Percentiles rank a stretch among this genome's conserved stretches.
phyloP scores from a whole-genome alignment of 2,113 vertebrate genomes.

The Brachypodius melanocephalos region DNA sequence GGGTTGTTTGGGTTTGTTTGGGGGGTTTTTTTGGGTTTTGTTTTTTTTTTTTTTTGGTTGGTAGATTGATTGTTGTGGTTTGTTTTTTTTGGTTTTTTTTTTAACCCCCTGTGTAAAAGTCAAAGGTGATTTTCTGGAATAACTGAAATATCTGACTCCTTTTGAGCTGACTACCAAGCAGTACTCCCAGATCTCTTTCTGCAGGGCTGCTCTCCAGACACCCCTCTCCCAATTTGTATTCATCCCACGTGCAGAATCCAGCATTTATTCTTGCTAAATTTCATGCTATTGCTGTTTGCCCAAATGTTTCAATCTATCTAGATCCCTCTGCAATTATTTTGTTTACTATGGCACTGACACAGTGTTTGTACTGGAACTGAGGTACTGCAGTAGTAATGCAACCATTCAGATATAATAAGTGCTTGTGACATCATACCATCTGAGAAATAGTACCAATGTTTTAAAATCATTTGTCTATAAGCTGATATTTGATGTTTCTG shows the following conservation, averaged over 20 bases:
- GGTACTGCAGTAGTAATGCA: not conserved
- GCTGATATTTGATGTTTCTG: not conserved
- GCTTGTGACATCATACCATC: not conserved
- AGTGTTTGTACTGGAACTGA: not conserved
- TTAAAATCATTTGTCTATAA: not conserved
- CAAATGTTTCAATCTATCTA: not conserved
- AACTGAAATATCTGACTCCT: not conserved
- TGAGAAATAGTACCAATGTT: not conserved
- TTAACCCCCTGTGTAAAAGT: not conserved
- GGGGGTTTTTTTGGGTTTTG: no score
- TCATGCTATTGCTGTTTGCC: not conserved
- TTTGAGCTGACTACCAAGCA: fast-evolving
- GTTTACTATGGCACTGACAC: not conserved
- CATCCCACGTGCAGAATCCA: not conserved
- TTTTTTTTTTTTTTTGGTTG: no score
- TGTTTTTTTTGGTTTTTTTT: not conserved
- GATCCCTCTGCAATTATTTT: not conserved
- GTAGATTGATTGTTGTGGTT: not conserved
- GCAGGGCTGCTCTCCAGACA: not conserved
- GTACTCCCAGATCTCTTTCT: not conserved
- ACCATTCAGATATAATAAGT: not conserved
- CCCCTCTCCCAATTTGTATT: not conserved
- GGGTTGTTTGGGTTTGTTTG: not conserved
- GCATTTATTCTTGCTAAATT: not conserved
- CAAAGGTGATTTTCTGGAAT: not conserved